A percentile compares a stretch with the other conserved stretches of the same genome.
Conservation (phyloP, 2,888 invertebrate species). For the Drosophila affinis region DNA sequence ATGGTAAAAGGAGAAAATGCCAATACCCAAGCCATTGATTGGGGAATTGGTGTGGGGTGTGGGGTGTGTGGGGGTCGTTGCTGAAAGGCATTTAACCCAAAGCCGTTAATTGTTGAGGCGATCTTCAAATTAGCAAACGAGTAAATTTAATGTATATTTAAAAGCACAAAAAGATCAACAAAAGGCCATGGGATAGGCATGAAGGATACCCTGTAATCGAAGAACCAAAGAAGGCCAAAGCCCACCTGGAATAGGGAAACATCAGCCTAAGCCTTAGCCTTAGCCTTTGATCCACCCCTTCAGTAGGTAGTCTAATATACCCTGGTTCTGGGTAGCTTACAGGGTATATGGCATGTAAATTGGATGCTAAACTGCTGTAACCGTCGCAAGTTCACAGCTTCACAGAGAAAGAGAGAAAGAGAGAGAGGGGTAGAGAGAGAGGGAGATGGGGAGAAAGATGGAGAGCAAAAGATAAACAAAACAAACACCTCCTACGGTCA, state of each 20-base stretch:
- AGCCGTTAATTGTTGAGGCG: conserved; percentile 15
- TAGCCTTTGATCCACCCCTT: no score
- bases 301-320: background rate
- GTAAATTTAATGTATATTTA: conserved; percentile 26
- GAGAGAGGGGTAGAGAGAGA: conserved; percentile 16
- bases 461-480: conserved; percentile 40
- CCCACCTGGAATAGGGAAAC: background rate
- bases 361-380: conserved; percentile 34
- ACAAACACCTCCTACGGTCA: conserved; percentile 56
- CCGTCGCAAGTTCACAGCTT: conserved; percentile 49
- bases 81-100: conserved; percentile 10
- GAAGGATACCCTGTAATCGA: background rate
- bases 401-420: background rate
- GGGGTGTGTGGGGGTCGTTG: background rate
- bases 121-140: conserved; percentile 27
- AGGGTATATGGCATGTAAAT: background rate
- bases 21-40: conserved; percentile 2
- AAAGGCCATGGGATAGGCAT: background rate
- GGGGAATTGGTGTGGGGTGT: background rate
- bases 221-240: background rate
- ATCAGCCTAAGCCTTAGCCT: no score
- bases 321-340: background rate
- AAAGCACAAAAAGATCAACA: no score
- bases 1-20: background rate
- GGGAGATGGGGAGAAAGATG: conserved; percentile 22